These are phyloP conservation scores for Opisthocomus hoazin DNA, from an alignment of 2,113 vertebrate species.

Conservation along the genomic window DNA sequence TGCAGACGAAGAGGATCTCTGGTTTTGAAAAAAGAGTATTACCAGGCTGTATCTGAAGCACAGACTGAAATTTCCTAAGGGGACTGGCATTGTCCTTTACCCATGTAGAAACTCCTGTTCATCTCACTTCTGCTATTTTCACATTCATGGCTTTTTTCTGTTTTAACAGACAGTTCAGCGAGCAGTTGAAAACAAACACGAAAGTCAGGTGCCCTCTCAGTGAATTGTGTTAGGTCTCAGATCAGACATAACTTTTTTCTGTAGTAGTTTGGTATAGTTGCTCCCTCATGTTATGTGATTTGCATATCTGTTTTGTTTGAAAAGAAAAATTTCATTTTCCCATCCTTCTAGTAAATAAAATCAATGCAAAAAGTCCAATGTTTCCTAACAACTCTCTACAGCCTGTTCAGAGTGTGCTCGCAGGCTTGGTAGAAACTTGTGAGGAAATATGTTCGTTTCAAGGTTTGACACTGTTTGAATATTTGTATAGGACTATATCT, in stretches of 20 bases:
- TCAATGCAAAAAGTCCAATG: rapidly evolving
- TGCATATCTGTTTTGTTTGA: background rate
- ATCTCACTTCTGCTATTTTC: background rate
- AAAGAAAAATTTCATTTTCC: background rate
- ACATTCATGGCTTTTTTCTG: background rate
- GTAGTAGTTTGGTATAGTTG: background rate
- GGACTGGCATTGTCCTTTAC: background rate
- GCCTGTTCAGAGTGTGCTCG: background rate
- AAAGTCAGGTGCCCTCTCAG: background rate
- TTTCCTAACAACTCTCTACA: background rate
- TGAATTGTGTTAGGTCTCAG: background rate
- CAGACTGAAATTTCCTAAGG: background rate
- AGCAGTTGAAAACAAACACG: background rate
- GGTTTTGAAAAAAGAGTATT: background rate
- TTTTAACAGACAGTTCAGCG: background rate
- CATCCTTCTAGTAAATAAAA: background rate
- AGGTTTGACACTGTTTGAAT: background rate
- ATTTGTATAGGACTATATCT: background rate
- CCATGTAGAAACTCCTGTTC: rapidly evolving
- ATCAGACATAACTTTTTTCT: background rate
- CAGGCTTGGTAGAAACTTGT: background rate
- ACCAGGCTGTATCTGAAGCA: background rate
- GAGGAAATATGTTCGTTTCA: background rate
- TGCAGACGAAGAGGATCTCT: background rate
- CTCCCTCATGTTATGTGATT: background rate